Percentiles rank a stretch among this genome's conserved stretches.
phyloP scores from a whole-genome alignment of 2,888 invertebrate genomes.

The Machimus atricapillus region DNA sequence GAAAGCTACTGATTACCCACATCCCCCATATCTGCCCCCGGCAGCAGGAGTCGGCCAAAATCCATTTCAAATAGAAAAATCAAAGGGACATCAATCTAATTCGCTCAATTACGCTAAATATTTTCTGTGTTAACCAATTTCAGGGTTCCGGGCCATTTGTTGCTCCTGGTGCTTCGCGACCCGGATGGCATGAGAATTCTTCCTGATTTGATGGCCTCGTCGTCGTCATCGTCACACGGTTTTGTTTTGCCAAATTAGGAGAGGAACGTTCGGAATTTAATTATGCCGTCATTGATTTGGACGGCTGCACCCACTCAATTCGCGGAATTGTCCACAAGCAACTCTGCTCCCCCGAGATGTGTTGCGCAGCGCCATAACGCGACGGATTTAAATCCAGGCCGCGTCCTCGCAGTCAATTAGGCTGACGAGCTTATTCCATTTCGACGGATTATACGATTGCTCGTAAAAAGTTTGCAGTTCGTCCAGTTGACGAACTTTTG shows the following conservation, averaged over 20 bases:
- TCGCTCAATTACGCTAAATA: slow-evolving; percentile 38
- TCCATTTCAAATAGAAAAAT: neutral
- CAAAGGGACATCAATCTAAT: slow-evolving; percentile 38
- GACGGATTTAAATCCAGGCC: neutral
- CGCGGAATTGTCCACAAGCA: neutral
- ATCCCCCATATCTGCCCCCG: neutral
- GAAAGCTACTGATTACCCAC: slow-evolving; percentile 15
- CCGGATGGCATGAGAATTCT: neutral
- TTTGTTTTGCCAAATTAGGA: slow-evolving; percentile 8
- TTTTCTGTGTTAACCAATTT: slow-evolving; percentile 32
- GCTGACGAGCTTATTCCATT: neutral
- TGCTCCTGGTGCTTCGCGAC: neutral
- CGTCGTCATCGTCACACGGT: neutral
- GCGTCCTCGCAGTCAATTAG: neutral
- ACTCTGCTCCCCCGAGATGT: neutral
- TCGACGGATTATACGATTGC: neutral
- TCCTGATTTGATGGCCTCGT: neutral
- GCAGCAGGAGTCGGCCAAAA: neutral
- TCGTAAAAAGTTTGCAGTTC: neutral
- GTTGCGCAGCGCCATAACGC: neutral
- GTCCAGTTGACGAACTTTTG: neutral
- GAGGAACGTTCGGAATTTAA: slow-evolving; percentile 11
- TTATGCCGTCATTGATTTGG: neutral
- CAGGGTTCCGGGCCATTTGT: slow-evolving; percentile 28
- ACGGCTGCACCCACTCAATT: neutral